Conservation (phyloP, 2,113 vertebrate species). For the Acanthisitta chloris region DNA sequence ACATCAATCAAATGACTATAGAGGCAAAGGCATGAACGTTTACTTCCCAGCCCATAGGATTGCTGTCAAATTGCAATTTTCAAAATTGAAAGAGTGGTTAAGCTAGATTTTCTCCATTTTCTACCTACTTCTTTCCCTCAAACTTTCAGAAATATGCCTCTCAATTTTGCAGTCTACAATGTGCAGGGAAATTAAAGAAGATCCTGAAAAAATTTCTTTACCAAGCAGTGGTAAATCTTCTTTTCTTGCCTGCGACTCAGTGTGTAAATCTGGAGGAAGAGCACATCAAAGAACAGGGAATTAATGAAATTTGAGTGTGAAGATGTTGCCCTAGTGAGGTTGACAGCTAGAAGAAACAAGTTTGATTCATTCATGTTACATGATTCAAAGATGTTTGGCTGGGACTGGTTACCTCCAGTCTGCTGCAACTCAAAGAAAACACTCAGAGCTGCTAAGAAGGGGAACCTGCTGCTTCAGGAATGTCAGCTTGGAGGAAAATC, state of each 20-base stretch:
- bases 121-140: conserved; percentile 43
- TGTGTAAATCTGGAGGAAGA: neutral
- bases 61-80: conserved; percentile 72
- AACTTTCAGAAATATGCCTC: conserved; percentile 55
- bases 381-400: neutral
- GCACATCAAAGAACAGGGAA: neutral
- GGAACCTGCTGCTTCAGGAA: neutral
- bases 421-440: neutral
- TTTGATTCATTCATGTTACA: accelerated
- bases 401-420: neutral
- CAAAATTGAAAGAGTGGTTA: conserved; percentile 65
- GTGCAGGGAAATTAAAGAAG: conserved; percentile 19
- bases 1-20: conserved; percentile 63
- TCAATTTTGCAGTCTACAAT: conserved; percentile 19
- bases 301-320: neutral
- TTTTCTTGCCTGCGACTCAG: neutral
- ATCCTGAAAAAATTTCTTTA: conserved; percentile 15
- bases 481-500: neutral
- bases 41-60: conserved; percentile 62
- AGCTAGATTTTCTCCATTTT: conserved; percentile 65
- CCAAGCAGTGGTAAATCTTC: neutral
- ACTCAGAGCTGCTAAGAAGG: neutral
- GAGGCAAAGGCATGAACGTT: conserved; percentile 60
- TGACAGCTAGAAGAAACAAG: neutral
- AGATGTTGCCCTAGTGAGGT: neutral